Evolutionary conservation across 1,140 invertebrate species (phyloP), one percentile per base, ranked within the genome.

Genomic region (Hyphantria cunea): DNA sequence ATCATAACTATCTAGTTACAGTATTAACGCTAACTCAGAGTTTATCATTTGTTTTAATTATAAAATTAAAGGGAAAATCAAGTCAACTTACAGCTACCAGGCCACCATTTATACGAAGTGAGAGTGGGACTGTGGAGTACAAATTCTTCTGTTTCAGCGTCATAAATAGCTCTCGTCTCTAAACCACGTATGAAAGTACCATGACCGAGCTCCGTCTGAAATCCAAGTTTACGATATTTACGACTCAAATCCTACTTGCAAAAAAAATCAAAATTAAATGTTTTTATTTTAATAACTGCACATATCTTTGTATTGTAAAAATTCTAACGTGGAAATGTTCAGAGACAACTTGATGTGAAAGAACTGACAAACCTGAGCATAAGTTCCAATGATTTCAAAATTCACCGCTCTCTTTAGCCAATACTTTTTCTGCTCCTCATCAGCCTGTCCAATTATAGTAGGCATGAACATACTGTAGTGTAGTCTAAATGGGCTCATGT

Each of bases 101-200:
- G 97, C 97, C 97, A 98, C 96, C 97, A 99, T 92, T 99, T 99
- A 66, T 96, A 97, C 0, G 97, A 93, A 6, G 96, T 96, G 4
- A 98, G 80, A 12, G 94, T 96, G 0, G 98, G 98, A 61, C 96
- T 95, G 74, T 99, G 93, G 0, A 99, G 86, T 54, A 98, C 85
- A 86, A 99, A 99, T 91, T 98, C 96, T 85, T 98, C 91, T 0
- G 94, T 96, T 31, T 91, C 84, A 3, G 94, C 92, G 86, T 99
- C 97, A 81, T 98, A 99, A 3, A 95, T 97, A 9, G 97, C 96
- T 5, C 94, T 96, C 2, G 97, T 98, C 93, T 99, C 97, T 31
- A 99, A 86, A 10, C 97, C 97, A 77, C 97, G 92, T 47, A 99
- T 93, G 83, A 98, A 98, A 7, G 98, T 98, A 4, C 97, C 98